Percentiles rank a stretch among this genome's conserved stretches.
These are phyloP conservation scores for Cetonia aurata DNA, from an alignment of 2,888 invertebrate genomes.

Conservation along the genomic window DNA sequence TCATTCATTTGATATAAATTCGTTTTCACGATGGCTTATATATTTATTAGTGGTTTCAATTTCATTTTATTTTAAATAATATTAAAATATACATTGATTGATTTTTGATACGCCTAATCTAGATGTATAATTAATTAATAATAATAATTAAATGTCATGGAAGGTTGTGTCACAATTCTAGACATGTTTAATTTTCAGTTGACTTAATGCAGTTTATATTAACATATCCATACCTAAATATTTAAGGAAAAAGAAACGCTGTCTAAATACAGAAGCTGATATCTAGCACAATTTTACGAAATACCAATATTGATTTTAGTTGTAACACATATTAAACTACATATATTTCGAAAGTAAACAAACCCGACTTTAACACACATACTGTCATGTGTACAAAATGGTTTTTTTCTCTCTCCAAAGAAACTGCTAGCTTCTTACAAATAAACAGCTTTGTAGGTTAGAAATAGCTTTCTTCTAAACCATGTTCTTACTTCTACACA, in stretches of 20 bases:
- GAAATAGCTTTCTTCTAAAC: slow-evolving; percentile 31
- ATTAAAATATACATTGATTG: too few relatives aligned
- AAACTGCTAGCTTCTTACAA: slow-evolving; percentile 27
- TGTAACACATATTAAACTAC: slow-evolving; percentile 24
- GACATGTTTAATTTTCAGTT: too few relatives aligned
- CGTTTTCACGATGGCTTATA: too few relatives aligned
- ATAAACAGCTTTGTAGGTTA: slow-evolving; percentile 37
- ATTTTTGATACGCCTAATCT: too few relatives aligned
- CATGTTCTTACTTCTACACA: slow-evolving; percentile 6
- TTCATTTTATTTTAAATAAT: too few relatives aligned
- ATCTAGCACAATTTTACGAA: slow-evolving; percentile 28
- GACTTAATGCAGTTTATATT: too few relatives aligned
- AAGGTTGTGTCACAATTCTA: too few relatives aligned
- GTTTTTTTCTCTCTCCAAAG: slow-evolving; percentile 23
- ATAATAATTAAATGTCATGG: too few relatives aligned
- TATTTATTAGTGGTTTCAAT: too few relatives aligned
- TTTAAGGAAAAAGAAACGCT: background rate
- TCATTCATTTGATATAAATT: too few relatives aligned
- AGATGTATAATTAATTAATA: too few relatives aligned
- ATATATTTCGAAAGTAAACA: slow-evolving; percentile 28
- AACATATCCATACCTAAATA: too few relatives aligned
- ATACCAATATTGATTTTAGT: slow-evolving; percentile 38
- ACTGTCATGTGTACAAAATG: slow-evolving; percentile 18
- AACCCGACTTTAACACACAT: slow-evolving; percentile 3
- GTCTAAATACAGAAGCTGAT: background rate